phyloP scores from a whole-genome alignment of 92 coral and sea anemone genomes.

The Pocillopora meandrina region DNA sequence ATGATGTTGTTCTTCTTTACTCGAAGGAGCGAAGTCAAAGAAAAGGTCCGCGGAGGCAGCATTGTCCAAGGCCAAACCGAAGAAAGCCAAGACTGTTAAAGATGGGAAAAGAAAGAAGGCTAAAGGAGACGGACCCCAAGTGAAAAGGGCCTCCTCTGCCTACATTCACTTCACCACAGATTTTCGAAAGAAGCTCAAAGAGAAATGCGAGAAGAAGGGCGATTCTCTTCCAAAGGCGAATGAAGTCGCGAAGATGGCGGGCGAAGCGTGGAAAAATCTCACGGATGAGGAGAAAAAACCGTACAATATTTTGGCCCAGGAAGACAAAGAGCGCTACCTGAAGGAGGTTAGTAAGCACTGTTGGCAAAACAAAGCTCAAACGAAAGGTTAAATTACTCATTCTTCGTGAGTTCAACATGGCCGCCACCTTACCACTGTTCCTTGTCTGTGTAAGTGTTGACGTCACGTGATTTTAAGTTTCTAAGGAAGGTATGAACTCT shows the following conservation, averaged over 20 bases:
- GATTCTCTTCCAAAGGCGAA: constrained; percentile 81
- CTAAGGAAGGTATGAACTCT: neutral
- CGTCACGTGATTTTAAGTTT: constrained; percentile 67
- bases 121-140: constrained; percentile 66
- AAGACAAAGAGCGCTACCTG: constrained; percentile 76
- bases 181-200: constrained; percentile 77
- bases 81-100: constrained; percentile 73
- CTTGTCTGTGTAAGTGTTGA: neutral
- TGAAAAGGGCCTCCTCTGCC: constrained; percentile 90
- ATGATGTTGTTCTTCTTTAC: constrained; percentile 66
- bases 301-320: constrained; percentile 64
- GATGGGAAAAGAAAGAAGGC: constrained; percentile 55
- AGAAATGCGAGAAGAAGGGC: constrained; percentile 73
- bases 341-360: constrained; percentile 69
- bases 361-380: neutral
- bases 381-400: constrained; percentile 25
- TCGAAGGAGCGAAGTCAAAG: constrained; percentile 86
- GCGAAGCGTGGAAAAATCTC: constrained; percentile 83
- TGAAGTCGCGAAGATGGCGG: constrained; percentile 95
- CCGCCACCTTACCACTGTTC: constrained; percentile 36
- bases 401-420: constrained; percentile 65
- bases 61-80: constrained; percentile 62
- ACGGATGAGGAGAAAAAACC: constrained; percentile 73
- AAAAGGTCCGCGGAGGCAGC: constrained; percentile 79
- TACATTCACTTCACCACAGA: constrained; percentile 87